Conservation (phyloP, 2,113 vertebrate species). For the Aptenodytes patagonicus region DNA sequence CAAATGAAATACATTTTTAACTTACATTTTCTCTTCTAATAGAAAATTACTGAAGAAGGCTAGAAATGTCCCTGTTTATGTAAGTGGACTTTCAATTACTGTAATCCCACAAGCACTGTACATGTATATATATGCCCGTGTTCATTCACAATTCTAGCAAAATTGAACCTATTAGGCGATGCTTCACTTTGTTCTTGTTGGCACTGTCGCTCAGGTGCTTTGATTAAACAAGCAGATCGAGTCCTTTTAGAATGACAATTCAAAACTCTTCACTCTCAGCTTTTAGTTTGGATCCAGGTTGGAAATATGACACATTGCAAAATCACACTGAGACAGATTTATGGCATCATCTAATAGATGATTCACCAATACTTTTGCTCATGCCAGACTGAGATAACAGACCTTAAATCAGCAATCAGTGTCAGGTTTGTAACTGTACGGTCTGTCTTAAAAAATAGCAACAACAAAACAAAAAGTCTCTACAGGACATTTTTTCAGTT, state of each 20-base stretch:
- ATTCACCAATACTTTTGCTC: constrained; percentile 38
- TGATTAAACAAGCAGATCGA: background rate
- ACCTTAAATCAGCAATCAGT: constrained; percentile 29
- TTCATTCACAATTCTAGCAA: background rate
- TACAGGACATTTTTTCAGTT: background rate
- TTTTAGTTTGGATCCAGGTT: background rate
- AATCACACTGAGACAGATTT: constrained; percentile 13
- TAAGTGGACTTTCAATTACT: constrained; percentile 29
- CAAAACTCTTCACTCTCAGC: background rate
- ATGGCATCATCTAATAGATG: background rate
- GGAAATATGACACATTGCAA: constrained; percentile 8
- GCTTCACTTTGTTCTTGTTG: constrained; percentile 18
- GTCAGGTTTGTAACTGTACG: constrained; percentile 3
- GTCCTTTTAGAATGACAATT: constrained; percentile 12
- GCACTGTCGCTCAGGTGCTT: background rate
- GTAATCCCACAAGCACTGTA: constrained; percentile 20
- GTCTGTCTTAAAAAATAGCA: background rate
- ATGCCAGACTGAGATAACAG: background rate
- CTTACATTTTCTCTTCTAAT: constrained; percentile 24
- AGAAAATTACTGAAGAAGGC: constrained; percentile 26
- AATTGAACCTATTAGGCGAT: background rate
- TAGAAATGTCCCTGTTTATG: constrained; percentile 28
- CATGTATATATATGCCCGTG: background rate
- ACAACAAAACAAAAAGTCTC: background rate
- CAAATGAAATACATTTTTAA: constrained; percentile 35